A percentile compares a stretch with the other conserved stretches of the same genome.
phyloP scores from a whole-genome alignment of 2,888 invertebrate species.

The Drosophila histrio region DNA sequence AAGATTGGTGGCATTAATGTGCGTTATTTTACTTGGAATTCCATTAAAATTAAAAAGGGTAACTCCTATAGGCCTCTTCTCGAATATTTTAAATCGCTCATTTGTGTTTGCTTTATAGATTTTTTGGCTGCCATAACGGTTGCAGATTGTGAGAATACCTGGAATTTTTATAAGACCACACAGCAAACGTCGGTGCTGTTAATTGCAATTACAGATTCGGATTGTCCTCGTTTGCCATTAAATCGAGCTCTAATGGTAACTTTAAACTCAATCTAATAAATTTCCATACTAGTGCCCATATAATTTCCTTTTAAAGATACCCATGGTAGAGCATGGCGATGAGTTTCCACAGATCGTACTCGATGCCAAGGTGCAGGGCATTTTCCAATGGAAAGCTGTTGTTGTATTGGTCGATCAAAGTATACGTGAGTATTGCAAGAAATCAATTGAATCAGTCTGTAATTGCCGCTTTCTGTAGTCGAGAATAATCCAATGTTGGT shows the following conservation, averaged over 20 bases:
- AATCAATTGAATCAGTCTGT: background rate
- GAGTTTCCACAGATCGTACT: slow-evolving; percentile 91
- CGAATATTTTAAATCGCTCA: background rate
- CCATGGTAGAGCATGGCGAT: slow-evolving; percentile 88
- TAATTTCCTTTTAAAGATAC: slow-evolving; percentile 82
- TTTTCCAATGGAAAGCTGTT: slow-evolving; percentile 90
- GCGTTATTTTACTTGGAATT: slow-evolving; percentile 88
- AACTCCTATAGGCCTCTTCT: slow-evolving; percentile 8
- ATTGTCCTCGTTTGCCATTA: slow-evolving; percentile 90
- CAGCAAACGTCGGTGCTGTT: slow-evolving; percentile 88
- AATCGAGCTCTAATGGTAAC: slow-evolving; percentile 88
- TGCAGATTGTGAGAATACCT: slow-evolving; percentile 90
- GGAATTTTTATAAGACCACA: slow-evolving; percentile 88
- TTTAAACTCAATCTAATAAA: background rate
- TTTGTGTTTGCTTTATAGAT: slow-evolving; percentile 84
- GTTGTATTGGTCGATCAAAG: slow-evolving; percentile 90
- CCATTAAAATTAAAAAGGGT: slow-evolving; percentile 90
- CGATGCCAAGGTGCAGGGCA: slow-evolving; percentile 88
- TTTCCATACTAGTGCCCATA: background rate
- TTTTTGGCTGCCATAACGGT: slow-evolving; percentile 90
- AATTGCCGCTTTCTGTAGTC: slow-evolving; percentile 39
- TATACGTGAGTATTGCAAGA: slow-evolving; percentile 87
- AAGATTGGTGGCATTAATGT: slow-evolving; percentile 89
- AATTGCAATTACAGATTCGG: slow-evolving; percentile 91
- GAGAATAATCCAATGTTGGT: slow-evolving; percentile 77